Conservation (phyloP, 2,797 vertebrate species). For the Lepus oiostolus region DNA sequence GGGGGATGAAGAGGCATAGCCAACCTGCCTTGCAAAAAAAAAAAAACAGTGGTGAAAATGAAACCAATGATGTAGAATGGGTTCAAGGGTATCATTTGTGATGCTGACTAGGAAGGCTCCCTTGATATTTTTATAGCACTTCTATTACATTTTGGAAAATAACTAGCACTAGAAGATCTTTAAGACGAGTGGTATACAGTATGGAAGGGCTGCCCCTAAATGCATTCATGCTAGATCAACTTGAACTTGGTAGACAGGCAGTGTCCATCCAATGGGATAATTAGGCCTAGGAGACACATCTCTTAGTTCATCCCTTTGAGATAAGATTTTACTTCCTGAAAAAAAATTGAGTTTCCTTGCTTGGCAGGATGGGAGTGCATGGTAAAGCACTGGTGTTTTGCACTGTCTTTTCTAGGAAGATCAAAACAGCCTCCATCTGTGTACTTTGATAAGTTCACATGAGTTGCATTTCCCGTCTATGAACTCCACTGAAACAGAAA, state of each 20-base stretch:
- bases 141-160: not conserved
- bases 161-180: not conserved
- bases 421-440: not conserved
- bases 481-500: not conserved
- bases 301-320: no score
- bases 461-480: not conserved
- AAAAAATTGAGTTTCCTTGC: not conserved
- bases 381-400: not conserved
- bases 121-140: not conserved
- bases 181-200: not conserved
- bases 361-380: accelerated
- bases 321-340: not conserved
- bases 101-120: not conserved
- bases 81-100: no score
- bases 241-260: not conserved
- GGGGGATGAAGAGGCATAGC: not conserved
- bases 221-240: not conserved
- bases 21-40: accelerated
- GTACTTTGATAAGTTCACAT: not conserved
- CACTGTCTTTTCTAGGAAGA: not conserved
- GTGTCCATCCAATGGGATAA: not conserved
- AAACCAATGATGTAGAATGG: not conserved
- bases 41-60: not conserved
- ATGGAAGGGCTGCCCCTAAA: not conserved
- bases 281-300: not conserved